Evolutionary conservation across 2,888 invertebrate species (phyloP).

Genomic region (Ectemnius cavifrons): DNA sequence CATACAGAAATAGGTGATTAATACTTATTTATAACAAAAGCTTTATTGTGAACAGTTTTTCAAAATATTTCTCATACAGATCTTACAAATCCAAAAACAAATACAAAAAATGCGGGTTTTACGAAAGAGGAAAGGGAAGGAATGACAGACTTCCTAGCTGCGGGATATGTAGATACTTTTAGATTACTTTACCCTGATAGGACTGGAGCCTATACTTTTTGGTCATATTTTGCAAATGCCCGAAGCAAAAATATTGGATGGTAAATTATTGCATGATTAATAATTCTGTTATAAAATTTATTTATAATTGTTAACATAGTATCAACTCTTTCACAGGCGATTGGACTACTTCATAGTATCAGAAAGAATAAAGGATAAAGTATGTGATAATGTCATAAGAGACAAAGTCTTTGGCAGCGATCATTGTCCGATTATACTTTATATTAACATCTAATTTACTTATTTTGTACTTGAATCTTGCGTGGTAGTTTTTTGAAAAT

Average conservation of each 20-base stretch:
- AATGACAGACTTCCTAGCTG: slow-evolving; percentile 89
- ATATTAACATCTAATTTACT: slow-evolving; percentile 79
- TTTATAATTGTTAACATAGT: slow-evolving; percentile 50
- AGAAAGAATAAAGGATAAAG: slow-evolving; percentile 85
- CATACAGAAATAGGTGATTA: slow-evolving; percentile 93
- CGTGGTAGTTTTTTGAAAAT: slow-evolving; percentile 10
- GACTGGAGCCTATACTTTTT: slow-evolving; percentile 93
- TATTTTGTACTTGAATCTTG: slow-evolving; percentile 4
- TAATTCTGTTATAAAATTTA: slow-evolving; percentile 61
- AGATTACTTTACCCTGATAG: slow-evolving; percentile 91
- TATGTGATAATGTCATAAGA: slow-evolving; percentile 93
- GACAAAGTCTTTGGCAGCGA: slow-evolving; percentile 93
- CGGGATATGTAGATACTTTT: slow-evolving; percentile 93
- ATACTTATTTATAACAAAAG: background rate
- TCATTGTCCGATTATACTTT: slow-evolving; percentile 95
- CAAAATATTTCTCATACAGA: slow-evolving; percentile 80
- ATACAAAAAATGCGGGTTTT: slow-evolving; percentile 96
- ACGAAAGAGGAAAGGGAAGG: slow-evolving; percentile 96
- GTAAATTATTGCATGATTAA: slow-evolving; percentile 79
- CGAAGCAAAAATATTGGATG: slow-evolving; percentile 96
- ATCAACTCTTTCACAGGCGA: slow-evolving; percentile 82
- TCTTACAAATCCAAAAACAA: slow-evolving; percentile 95
- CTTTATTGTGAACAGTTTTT: slow-evolving; percentile 3
- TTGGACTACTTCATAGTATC: slow-evolving; percentile 97
- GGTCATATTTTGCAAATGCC: slow-evolving; percentile 95